Evolutionary conservation across 2,888 invertebrate species (phyloP).

Genomic region (Campoplex nolae): DNA sequence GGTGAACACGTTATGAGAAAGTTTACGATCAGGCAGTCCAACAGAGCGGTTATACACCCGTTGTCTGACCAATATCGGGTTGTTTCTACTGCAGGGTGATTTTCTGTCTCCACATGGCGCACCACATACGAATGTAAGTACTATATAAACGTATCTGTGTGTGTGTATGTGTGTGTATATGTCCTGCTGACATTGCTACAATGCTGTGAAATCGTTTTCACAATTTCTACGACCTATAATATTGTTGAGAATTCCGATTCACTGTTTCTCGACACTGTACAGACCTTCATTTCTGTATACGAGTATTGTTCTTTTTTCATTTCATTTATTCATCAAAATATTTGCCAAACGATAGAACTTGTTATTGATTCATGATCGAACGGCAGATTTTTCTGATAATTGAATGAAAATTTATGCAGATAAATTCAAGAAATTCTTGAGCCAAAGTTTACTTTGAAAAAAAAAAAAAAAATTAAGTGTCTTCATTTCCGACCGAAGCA

Average conservation of each 20-base stretch:
- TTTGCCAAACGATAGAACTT: not conserved
- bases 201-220: conserved; percentile 38
- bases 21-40: conserved; percentile 46
- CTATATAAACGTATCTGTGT: conserved; percentile 39
- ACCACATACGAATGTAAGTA: conserved; percentile 46
- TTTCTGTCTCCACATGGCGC: conserved; percentile 53
- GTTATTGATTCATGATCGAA: not conserved
- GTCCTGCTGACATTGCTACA: conserved; percentile 40
- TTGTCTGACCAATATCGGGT: conserved; percentile 58
- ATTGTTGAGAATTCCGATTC: conserved; percentile 10
- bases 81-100: conserved; percentile 46
- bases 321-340: not conserved
- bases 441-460: not conserved
- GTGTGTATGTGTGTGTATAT: conserved; percentile 37
- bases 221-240: conserved; percentile 45
- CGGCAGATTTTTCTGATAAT: not conserved
- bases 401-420: not conserved
- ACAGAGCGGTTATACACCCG: conserved; percentile 10
- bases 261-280: not conserved
- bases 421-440: not conserved
- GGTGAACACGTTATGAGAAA: conserved; percentile 27
- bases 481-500: conserved; percentile 29
- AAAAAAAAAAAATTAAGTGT: not conserved
- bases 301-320: not conserved
- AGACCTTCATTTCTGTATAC: not conserved